Evolutionary conservation across 2,797 vertebrate species (phyloP).

Genomic region (Acanthurus tractus): DNA sequence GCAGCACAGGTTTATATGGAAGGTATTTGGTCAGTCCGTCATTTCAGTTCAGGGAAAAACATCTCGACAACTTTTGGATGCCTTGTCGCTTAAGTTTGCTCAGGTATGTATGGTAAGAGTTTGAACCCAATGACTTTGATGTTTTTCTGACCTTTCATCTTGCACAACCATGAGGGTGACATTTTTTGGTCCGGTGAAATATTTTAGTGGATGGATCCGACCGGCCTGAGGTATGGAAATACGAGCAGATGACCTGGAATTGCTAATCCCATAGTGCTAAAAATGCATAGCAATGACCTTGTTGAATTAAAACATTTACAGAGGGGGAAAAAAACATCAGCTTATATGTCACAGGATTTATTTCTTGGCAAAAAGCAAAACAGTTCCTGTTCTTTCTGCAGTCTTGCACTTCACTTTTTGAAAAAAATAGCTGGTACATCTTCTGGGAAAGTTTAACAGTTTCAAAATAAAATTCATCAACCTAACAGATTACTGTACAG

Average conservation of each 20-base stretch:
- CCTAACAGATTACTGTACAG: too few species aligned
- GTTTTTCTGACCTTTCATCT: background rate
- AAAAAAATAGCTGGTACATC: background rate
- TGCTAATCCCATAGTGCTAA: too few species aligned
- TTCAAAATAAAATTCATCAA: background rate
- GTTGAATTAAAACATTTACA: too few species aligned
- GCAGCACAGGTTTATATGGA: background rate
- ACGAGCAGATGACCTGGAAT: too few species aligned
- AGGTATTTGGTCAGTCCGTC: background rate
- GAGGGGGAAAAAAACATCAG: too few species aligned
- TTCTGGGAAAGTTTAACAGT: background rate
- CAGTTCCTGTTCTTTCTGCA: too few species aligned
- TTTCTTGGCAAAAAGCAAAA: too few species aligned
- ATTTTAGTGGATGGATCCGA: background rate
- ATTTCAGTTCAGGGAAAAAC: conserved; percentile 3
- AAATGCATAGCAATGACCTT: too few species aligned
- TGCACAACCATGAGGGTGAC: background rate
- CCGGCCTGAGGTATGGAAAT: too few species aligned
- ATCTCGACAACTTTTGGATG: background rate
- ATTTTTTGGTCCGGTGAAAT: background rate
- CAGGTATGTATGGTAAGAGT: background rate
- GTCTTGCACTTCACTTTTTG: background rate
- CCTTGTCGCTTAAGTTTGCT: background rate
- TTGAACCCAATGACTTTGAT: background rate
- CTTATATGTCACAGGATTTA: too few species aligned